A percentile compares a stretch with the other conserved stretches of the same genome.
phyloP scores from a whole-genome alignment of 37 sponge, comb jelly and placozoan genomes.

The Dysidea cf. avara region DNA sequence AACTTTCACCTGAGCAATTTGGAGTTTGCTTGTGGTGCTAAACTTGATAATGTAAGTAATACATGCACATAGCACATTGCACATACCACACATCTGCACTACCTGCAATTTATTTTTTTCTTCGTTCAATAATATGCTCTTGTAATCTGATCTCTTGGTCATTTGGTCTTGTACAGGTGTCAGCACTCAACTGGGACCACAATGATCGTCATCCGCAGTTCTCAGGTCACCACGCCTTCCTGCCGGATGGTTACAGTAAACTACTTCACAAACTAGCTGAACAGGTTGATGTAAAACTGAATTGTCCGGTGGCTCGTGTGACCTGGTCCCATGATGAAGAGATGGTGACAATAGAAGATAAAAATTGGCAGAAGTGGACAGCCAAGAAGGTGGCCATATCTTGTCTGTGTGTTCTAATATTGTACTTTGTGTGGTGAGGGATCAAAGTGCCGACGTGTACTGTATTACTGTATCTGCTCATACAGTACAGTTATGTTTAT shows the following conservation, averaged over 20 bases:
- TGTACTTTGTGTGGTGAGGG: too few species aligned
- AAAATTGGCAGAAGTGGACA: slow-evolving; percentile 8
- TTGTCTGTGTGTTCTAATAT: neutral
- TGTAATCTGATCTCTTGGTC: too few species aligned
- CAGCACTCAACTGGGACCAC: slow-evolving; percentile 89
- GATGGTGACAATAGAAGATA: slow-evolving; percentile 10
- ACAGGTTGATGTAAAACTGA: slow-evolving; percentile 42
- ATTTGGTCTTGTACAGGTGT: slow-evolving; percentile 43
- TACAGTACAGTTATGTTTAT: too few species aligned
- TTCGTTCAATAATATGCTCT: too few species aligned
- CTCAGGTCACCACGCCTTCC: slow-evolving; percentile 75
- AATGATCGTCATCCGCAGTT: slow-evolving; percentile 86
- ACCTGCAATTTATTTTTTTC: too few species aligned
- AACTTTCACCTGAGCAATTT: slow-evolving; percentile 87
- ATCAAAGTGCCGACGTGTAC: too few species aligned
- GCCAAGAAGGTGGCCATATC: slow-evolving; percentile 36
- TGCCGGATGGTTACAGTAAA: slow-evolving; percentile 54
- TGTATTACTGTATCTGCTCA: too few species aligned
- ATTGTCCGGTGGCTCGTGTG: slow-evolving; percentile 46
- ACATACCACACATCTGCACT: neutral
- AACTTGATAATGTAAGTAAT: slow-evolving; percentile 52
- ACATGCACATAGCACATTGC: neutral
- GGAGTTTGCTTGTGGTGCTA: slow-evolving; percentile 91
- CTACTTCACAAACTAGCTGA: slow-evolving; percentile 48
- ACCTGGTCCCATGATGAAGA: slow-evolving; percentile 5